Evolutionary conservation across 2,113 vertebrate genomes (phyloP).

Genomic region (Leptosomus discolor): DNA sequence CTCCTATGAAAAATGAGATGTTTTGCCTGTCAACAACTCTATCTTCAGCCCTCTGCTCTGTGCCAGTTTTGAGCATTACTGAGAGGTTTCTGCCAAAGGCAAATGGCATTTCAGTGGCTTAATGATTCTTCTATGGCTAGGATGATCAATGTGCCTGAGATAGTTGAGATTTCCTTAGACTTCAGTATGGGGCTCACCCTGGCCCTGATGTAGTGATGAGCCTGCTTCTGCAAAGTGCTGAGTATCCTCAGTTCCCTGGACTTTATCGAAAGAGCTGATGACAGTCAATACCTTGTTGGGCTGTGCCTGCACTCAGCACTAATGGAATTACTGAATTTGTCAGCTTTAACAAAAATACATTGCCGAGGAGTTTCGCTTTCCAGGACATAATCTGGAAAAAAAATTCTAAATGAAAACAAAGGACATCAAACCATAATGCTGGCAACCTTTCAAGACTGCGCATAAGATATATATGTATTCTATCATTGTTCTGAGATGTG

Average conservation of each 20-base stretch:
- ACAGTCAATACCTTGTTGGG: rapidly evolving
- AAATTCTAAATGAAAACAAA: background rate
- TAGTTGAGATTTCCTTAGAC: background rate
- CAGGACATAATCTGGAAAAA: background rate
- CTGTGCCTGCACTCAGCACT: background rate
- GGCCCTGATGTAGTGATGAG: background rate
- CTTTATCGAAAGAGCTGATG: background rate
- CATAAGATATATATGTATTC: background rate
- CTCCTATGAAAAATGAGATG: background rate
- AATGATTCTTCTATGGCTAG: background rate
- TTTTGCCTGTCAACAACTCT: background rate
- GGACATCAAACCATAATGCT: background rate
- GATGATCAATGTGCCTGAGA: background rate
- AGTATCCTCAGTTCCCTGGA: background rate
- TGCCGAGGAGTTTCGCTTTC: background rate
- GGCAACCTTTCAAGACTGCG: background rate
- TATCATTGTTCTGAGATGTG: background rate
- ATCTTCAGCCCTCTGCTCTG: background rate
- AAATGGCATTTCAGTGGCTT: background rate
- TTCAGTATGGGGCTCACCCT: background rate
- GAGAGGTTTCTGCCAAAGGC: background rate
- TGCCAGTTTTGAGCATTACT: background rate
- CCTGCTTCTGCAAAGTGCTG: background rate
- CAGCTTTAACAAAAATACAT: background rate
- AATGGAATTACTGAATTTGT: background rate